phyloP scores from a whole-genome alignment of 2,888 invertebrate genomes.

The Desoria tigrina region DNA sequence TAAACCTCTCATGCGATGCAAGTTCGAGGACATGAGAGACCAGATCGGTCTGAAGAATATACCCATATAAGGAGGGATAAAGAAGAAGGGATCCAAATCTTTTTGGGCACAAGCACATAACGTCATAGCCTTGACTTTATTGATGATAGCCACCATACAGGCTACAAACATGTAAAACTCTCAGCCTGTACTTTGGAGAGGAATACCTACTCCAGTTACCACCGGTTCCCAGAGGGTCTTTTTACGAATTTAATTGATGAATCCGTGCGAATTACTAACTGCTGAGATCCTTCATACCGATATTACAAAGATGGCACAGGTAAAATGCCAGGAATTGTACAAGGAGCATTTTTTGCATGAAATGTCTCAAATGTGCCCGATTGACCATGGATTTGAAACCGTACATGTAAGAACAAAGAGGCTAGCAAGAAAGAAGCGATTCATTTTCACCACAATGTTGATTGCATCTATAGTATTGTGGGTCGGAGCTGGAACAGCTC shows the following conservation, averaged over 20 bases:
- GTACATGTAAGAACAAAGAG: too few relatives aligned
- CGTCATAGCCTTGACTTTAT: background rate
- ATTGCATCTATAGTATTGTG: background rate
- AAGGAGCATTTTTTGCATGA: background rate
- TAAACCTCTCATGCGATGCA: slow-evolving; percentile 4
- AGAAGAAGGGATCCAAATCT: background rate
- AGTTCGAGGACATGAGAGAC: background rate
- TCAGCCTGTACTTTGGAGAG: slow-evolving; percentile 15
- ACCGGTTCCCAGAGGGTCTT: background rate
- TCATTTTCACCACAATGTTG: slow-evolving; percentile 1
- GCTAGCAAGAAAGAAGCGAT: too few relatives aligned
- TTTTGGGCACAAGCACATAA: too few relatives aligned
- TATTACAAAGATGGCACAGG: background rate
- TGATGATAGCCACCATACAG: background rate
- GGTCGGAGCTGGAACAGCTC: slow-evolving; percentile 8
- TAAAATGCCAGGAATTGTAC: slow-evolving; percentile 10
- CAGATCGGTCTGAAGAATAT: too few relatives aligned
- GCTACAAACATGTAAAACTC: background rate
- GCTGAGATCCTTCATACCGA: slow-evolving; percentile 1
- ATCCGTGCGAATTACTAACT: slow-evolving; percentile 6
- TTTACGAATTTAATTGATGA: background rate
- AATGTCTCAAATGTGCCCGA: slow-evolving; percentile 17
- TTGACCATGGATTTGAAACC: background rate
- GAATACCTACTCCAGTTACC: background rate
- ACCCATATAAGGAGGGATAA: too few relatives aligned